phyloP scores from a whole-genome alignment of 2,113 vertebrate species.

The Tachysurus vachellii region DNA sequence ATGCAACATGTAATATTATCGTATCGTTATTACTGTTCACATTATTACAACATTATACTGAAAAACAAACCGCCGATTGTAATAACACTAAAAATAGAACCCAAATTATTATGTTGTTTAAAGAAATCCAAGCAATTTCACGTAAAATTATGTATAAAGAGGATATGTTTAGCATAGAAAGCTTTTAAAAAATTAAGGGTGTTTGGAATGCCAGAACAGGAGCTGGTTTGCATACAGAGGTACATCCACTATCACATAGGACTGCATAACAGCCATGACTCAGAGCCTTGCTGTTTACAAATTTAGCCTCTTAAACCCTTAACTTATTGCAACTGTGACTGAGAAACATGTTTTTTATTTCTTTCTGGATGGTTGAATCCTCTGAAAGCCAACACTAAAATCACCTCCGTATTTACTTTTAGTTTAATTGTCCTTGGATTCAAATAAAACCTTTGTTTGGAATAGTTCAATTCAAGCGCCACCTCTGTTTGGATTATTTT shows the following conservation, averaged over 20 bases:
- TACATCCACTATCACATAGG: slow-evolving; percentile 63
- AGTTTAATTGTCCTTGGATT: slow-evolving; percentile 67
- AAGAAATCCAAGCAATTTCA: background rate
- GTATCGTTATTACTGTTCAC: background rate
- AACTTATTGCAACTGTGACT: slow-evolving; percentile 68
- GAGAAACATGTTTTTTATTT: slow-evolving; percentile 67
- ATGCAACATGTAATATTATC: no score
- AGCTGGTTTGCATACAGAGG: slow-evolving; percentile 51
- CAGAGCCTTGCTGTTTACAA: slow-evolving; percentile 66
- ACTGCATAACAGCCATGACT: slow-evolving; percentile 69
- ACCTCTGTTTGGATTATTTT: slow-evolving; percentile 64
- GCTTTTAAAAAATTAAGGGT: background rate
- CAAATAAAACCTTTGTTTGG: slow-evolving; percentile 62
- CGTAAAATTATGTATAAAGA: slow-evolving; percentile 7
- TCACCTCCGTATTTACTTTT: slow-evolving; percentile 57
- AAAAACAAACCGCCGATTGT: background rate
- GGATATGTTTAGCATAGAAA: background rate
- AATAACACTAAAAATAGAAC: slow-evolving; percentile 10
- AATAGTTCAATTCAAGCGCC: slow-evolving; percentile 52
- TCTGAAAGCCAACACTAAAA: slow-evolving; percentile 59
- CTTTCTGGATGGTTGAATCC: slow-evolving; percentile 49
- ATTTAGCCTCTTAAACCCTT: slow-evolving; percentile 68
- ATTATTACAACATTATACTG: background rate
- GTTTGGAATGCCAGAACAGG: slow-evolving; percentile 37
- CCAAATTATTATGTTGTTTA: slow-evolving; percentile 36